phyloP scores from a whole-genome alignment of 64 coral and sea anemone genomes.

The Montipora capricornis region DNA sequence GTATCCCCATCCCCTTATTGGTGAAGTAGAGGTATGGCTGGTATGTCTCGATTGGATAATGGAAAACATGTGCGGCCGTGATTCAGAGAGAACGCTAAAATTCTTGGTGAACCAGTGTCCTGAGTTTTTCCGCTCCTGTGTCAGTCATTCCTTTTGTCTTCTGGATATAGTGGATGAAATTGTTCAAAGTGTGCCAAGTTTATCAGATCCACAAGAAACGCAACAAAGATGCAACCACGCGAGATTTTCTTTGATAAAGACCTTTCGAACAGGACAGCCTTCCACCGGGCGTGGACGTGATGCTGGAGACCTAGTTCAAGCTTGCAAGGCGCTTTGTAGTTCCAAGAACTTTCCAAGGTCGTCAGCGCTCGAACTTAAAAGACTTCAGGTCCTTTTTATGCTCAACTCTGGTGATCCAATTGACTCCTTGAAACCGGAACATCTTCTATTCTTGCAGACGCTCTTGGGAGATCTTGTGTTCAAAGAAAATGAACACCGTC shows the following conservation, averaged over 20 bases:
- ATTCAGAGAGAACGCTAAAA: constrained; percentile 53
- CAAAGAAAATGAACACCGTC: constrained; percentile 32
- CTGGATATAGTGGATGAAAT: constrained; percentile 75
- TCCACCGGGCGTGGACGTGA: not conserved
- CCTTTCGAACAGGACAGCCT: not conserved
- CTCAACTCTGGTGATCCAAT: constrained; percentile 65
- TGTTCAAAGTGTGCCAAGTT: constrained; percentile 49
- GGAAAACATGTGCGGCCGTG: constrained; percentile 30
- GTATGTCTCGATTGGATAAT: constrained; percentile 79
- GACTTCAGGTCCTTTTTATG: constrained; percentile 72
- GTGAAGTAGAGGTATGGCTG: constrained; percentile 84
- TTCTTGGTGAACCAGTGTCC: constrained; percentile 50
- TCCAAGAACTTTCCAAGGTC: constrained; percentile 68
- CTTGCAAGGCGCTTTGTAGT: constrained; percentile 77
- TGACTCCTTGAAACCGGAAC: constrained; percentile 42
- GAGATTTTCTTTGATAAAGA: constrained; percentile 56
- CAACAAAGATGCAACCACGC: constrained; percentile 35
- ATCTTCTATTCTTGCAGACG: constrained; percentile 58
- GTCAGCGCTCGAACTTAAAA: constrained; percentile 69
- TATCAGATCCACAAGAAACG: constrained; percentile 76
- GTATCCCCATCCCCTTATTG: constrained; percentile 81
- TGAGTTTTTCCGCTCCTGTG: constrained; percentile 51
- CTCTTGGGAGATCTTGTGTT: constrained; percentile 71
- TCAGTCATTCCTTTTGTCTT: constrained; percentile 70
- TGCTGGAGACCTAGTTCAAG: constrained; percentile 62